Evolutionary conservation across 2,797 vertebrate species (phyloP), one percentile per base, ranked within the genome.

Genomic region (Oophaga sylvatica): DNA sequence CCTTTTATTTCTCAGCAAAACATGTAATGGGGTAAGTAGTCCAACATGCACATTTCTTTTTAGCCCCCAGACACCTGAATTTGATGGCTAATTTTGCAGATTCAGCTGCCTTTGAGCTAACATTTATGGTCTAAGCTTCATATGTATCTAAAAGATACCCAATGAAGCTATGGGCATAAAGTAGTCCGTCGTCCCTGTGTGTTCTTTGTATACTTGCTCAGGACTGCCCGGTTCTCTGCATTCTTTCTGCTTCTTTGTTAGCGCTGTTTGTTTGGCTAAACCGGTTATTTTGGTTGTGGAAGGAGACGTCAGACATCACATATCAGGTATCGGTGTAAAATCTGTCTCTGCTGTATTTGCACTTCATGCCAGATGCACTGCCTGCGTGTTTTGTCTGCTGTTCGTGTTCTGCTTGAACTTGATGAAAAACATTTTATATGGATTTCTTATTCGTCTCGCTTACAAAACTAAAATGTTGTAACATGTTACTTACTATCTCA

Each of bases 201-300:
- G 70, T 22, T 17, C 22, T 7, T 11, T 13, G 15, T 70, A 57
- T 22, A 81, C 10, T 68, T 4, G 48, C 20, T 84, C 70, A 48
- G 57, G 56, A 20, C 68, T 63, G 68, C 26, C 86, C 57, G 20
- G n/a, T 17, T 65, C 76, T 19, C 71, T 35, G 70, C 68, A 81
- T 81, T 81, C 77, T 81, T 80, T 77, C 41, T 29, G 13, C 48
- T 41, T 35, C 31, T 60, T 86, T 89, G 83, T 86, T 89, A 48
- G 29, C 35, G 67, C 53, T 84, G 77, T 88, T 86, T 85, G 78
- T 77, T 89, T 79, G 56, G 76, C 63, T 83, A 83, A 89, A 89
- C 88, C 84, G 88, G 80, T 89, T 89, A 71, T 89, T 87, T 89
- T 86, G 9, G 84, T 89, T 86, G 57, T 80, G 83, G 84, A 75